phyloP scores from a whole-genome alignment of 2,888 invertebrate genomes.

The Galerucella pusilla region DNA sequence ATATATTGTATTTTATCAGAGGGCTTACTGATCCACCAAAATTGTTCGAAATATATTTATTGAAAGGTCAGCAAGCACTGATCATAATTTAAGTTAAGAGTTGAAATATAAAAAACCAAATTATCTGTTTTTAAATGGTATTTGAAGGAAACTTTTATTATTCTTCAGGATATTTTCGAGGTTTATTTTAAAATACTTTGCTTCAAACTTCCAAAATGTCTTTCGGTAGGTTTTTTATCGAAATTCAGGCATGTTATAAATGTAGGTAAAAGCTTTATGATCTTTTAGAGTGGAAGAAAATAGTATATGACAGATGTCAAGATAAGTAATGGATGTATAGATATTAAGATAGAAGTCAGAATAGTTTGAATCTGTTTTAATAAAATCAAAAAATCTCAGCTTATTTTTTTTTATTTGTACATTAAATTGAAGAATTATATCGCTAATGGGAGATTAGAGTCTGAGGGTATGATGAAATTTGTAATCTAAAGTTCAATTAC shows the following conservation, averaged over 20 bases:
- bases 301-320: neutral
- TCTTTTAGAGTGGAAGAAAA: conserved; percentile 11
- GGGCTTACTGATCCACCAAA: neutral
- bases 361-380: neutral
- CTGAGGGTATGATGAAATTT: too few species aligned
- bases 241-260: neutral
- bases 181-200: too few species aligned
- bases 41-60: neutral
- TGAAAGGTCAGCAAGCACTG: too few species aligned
- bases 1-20: neutral
- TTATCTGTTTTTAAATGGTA: too few species aligned
- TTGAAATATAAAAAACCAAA: too few species aligned
- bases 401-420: too few species aligned
- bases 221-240: neutral
- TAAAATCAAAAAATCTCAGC: neutral
- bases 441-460: too few species aligned
- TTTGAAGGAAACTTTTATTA: too few species aligned
- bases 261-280: neutral
- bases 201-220: neutral
- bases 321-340: neutral
- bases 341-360: neutral
- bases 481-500: too few species aligned
- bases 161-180: too few species aligned
- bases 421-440: too few species aligned
- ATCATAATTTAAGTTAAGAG: too few species aligned